phyloP scores from a whole-genome alignment of 1,140 invertebrate species.

The Drosophila eugracilis region DNA sequence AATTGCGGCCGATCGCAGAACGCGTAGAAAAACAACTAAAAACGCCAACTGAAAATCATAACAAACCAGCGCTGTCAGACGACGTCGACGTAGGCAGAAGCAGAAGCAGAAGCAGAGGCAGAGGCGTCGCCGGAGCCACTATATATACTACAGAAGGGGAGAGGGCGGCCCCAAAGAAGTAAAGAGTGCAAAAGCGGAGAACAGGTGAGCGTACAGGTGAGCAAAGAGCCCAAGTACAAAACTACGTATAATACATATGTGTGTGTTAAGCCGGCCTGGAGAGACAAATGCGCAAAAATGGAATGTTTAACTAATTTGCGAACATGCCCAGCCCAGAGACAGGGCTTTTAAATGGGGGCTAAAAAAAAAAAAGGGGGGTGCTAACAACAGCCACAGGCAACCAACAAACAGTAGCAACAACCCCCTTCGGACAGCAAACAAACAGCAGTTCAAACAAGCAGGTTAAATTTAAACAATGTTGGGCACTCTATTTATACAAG shows the following conservation, averaged over 20 bases:
- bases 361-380: background rate
- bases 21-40: constrained; percentile 82
- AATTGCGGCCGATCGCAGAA: constrained; percentile 80
- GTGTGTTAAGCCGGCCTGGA: constrained; percentile 18
- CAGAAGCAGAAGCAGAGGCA: constrained; percentile 11
- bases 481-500: background rate
- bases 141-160: background rate
- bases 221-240: constrained; percentile 9
- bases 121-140: constrained; percentile 20
- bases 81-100: constrained; percentile 26
- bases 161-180: background rate
- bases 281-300: constrained; percentile 25
- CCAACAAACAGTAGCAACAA: constrained; percentile 35
- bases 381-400: constrained; percentile 19
- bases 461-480: constrained; percentile 28
- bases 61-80: constrained; percentile 71
- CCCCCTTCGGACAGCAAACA: constrained; percentile 17
- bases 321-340: constrained; percentile 14
- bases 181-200: constrained; percentile 7
- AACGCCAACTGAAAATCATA: constrained; percentile 79
- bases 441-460: constrained; percentile 17
- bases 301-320: constrained; percentile 46
- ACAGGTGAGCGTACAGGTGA: constrained; percentile 33
- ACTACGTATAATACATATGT: background rate
- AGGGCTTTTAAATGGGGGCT: background rate